Evolutionary conservation across 2,113 vertebrate species (phyloP), one percentile per base, ranked within the genome.

Genomic region (Muscicapa adusta): DNA sequence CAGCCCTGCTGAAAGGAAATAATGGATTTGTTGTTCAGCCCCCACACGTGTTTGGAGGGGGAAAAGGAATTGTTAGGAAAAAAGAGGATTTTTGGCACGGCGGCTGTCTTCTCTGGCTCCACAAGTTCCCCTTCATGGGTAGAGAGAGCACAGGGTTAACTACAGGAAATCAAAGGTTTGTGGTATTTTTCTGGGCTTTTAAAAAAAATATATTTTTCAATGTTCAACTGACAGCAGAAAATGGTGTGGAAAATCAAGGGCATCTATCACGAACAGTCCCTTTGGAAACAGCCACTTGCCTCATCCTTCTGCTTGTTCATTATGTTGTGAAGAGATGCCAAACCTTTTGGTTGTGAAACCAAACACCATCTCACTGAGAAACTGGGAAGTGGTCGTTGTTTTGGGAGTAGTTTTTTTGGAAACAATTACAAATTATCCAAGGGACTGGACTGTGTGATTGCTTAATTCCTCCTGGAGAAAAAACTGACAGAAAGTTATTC

Each of bases 311-410:
- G 20, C 68, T n/a, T 50, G 7, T 18, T 85, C 29, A 3, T 29
- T 50, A 8, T 26, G 11, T 54, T 16, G 4, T 25, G 56, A 61
- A 36, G 48, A 61, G 88, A 48, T 11, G 16, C 23, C 5, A 18
- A 16, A n/a, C 8, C 7, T 28, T 25, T 15, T 5, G 12, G 23
- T 7, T 57, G 50, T 3, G 34, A 77, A 38, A 51, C 1, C 1
- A 25, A n/a, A 38, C 53, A 40, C n/a, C 24, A 2, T 29, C 62
- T 48, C 36, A 2, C 2, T 18, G 34, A 84, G 45, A 34, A 78
- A 75, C 2, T 1, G 47, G 47, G 38, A 75, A 28, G 45, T 7
- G 47, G 40, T 12, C 9, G 1, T 62, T 2, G 1, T 66, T 58
- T 19, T 36, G 62, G 29, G 29, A 40, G 43, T 8, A 43, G n/a